Percentiles rank a stretch among this genome's conserved stretches.
These are phyloP conservation scores for Drosophila birchii DNA, from an alignment of 2,888 invertebrate genomes.

Conservation along the genomic window DNA sequence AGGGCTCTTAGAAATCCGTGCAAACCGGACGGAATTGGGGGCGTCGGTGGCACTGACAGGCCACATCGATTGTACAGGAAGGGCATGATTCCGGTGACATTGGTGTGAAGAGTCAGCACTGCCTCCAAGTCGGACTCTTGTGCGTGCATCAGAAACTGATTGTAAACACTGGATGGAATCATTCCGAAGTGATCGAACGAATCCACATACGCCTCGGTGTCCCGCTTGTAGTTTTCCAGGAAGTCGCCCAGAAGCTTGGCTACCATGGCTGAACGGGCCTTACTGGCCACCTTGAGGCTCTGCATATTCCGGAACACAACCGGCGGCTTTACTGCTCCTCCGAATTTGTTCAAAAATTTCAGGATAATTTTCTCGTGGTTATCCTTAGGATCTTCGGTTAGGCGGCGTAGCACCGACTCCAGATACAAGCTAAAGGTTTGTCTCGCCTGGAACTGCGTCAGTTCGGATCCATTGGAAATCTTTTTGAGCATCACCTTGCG, in stretches of 20 bases:
- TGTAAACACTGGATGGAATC: slow-evolving; percentile 86
- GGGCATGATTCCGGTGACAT: slow-evolving; percentile 83
- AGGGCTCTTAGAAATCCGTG: slow-evolving; percentile 84
- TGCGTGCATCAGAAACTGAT: slow-evolving; percentile 87
- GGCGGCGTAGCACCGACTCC: slow-evolving; percentile 89
- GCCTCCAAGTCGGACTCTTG: slow-evolving; percentile 84
- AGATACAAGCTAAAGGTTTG: slow-evolving; percentile 92
- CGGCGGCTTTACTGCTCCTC: slow-evolving; percentile 89
- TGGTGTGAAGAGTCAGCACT: slow-evolving; percentile 83
- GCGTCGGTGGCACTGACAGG: slow-evolving; percentile 80
- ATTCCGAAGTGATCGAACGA: slow-evolving; percentile 88
- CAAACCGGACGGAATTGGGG: slow-evolving; percentile 84
- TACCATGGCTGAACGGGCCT: slow-evolving; percentile 93
- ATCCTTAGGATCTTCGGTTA: slow-evolving; percentile 85
- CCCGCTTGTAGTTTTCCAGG: slow-evolving; percentile 92
- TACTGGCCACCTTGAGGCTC: slow-evolving; percentile 89
- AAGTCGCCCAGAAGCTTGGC: slow-evolving; percentile 93
- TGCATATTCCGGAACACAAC: slow-evolving; percentile 86
- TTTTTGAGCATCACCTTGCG: slow-evolving; percentile 84
- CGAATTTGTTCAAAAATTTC: slow-evolving; percentile 91
- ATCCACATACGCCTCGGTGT: slow-evolving; percentile 91
- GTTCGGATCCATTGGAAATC: slow-evolving; percentile 87
- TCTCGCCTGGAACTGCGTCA: slow-evolving; percentile 89
- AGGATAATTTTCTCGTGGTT: slow-evolving; percentile 87
- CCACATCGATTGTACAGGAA: slow-evolving; percentile 84